Conservation (phyloP, 2,797 vertebrate species). For the Halcyon badia region DNA sequence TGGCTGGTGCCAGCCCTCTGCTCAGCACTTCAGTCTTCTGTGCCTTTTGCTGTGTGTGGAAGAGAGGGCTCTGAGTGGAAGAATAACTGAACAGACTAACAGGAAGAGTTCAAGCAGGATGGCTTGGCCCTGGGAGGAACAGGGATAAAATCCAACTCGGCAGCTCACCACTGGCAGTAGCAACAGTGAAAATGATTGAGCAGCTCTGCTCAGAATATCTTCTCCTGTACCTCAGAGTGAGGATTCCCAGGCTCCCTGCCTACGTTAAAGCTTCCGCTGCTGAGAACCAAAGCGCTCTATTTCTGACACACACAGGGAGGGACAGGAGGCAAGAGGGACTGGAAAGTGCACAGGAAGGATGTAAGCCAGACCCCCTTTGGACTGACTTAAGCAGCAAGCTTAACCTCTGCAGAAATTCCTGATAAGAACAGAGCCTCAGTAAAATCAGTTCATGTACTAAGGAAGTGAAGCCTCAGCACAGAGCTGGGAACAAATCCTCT, state of each 20-base stretch:
- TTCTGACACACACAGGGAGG: not conserved
- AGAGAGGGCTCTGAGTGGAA: not conserved
- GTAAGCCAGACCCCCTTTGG: not conserved
- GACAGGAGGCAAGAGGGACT: not conserved
- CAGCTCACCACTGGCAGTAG: not conserved
- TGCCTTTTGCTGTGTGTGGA: not conserved
- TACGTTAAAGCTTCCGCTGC: not conserved
- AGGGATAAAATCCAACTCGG: not conserved
- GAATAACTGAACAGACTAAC: not conserved
- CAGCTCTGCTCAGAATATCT: not conserved
- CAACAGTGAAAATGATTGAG: accelerated
- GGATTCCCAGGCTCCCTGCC: not conserved
- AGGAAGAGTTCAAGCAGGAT: not conserved
- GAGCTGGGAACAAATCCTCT: conserved; percentile 17
- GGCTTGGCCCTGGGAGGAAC: not conserved
- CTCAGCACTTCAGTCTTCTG: not conserved
- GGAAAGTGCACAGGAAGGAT: not conserved
- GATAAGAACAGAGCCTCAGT: not conserved
- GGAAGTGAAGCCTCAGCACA: not conserved
- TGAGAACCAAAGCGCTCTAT: not conserved
- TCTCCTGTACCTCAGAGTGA: not conserved
- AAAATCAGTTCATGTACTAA: not conserved
- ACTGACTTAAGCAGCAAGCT: not conserved
- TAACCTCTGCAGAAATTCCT: conserved; percentile 2
- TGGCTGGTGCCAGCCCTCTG: not conserved